A percentile compares a stretch with the other conserved stretches of the same genome.
Conservation (phyloP, 1,140 invertebrate genomes). For the Tetraneura akinire region DNA sequence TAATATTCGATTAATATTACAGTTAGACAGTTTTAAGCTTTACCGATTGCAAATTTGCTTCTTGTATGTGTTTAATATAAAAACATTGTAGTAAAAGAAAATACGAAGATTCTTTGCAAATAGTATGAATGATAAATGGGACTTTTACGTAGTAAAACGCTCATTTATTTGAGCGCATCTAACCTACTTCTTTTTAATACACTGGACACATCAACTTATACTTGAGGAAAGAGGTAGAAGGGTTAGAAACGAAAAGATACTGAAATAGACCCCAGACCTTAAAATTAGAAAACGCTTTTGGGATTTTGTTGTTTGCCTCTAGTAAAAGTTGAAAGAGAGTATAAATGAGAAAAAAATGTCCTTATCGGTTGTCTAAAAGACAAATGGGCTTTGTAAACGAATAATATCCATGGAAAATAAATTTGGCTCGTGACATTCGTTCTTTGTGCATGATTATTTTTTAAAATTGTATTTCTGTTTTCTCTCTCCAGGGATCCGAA, state of each 20-base stretch:
- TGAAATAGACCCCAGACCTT: slow-evolving; percentile 23
- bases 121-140: slow-evolving; percentile 41
- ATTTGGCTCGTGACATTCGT: slow-evolving; percentile 42
- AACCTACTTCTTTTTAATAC: slow-evolving; percentile 48
- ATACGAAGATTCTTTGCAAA: slow-evolving; percentile 20
- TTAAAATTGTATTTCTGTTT: slow-evolving; percentile 52
- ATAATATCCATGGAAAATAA: slow-evolving; percentile 45
- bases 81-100: slow-evolving; percentile 21
- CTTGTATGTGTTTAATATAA: slow-evolving; percentile 27
- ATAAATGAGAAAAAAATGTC: slow-evolving; percentile 30
- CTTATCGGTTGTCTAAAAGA: slow-evolving; percentile 44
- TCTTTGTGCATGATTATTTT: slow-evolving; percentile 39
- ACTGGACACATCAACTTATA: slow-evolving; percentile 20
- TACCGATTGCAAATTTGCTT: background rate
- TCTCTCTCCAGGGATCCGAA: slow-evolving; percentile 77
- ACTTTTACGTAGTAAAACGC: slow-evolving; percentile 39
- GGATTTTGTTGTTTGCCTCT: slow-evolving; percentile 37
- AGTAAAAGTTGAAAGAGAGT: background rate
- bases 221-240: background rate
- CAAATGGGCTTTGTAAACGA: slow-evolving; percentile 45
- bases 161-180: slow-evolving; percentile 19
- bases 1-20: slow-evolving; percentile 19
- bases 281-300: slow-evolving; percentile 48
- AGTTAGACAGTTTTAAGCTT: background rate
- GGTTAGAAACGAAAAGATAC: background rate